Conservation (phyloP, 2,797 vertebrate species). For the Brachymystax lenok region DNA sequence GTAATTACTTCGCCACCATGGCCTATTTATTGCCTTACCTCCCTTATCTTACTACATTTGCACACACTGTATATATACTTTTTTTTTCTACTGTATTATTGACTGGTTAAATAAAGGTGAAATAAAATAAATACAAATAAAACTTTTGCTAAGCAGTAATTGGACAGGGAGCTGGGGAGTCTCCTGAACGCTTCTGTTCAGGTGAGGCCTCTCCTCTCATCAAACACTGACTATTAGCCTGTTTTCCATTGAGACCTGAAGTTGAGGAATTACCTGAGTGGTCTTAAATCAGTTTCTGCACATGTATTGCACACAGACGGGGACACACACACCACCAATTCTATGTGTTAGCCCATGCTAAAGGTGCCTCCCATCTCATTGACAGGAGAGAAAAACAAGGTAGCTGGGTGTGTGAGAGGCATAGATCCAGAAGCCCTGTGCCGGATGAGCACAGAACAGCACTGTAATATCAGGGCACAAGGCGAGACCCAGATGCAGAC, state of each 20-base stretch:
- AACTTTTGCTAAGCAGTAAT: constrained; percentile 19
- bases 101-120: no score
- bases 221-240: neutral
- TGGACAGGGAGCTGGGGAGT: neutral
- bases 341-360: neutral
- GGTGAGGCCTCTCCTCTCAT: constrained; percentile 10
- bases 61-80: no score
- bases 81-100: no score
- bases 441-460: neutral
- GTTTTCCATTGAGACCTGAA: constrained; percentile 12
- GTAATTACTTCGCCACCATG: no score
- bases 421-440: neutral
- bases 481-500: no score
- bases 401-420: neutral
- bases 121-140: no score
- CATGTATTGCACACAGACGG: neutral
- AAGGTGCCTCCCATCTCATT: neutral
- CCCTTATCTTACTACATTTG: no score
- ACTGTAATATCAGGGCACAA: neutral
- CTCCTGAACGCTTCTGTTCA: constrained; percentile 7
- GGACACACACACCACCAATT: neutral
- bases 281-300: constrained; percentile 8
- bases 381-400: neutral
- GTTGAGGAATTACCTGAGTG: constrained; percentile 23
- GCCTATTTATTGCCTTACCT: no score